Conservation (phyloP, 2,113 vertebrate species). For the Coptodon bakossiorum region DNA sequence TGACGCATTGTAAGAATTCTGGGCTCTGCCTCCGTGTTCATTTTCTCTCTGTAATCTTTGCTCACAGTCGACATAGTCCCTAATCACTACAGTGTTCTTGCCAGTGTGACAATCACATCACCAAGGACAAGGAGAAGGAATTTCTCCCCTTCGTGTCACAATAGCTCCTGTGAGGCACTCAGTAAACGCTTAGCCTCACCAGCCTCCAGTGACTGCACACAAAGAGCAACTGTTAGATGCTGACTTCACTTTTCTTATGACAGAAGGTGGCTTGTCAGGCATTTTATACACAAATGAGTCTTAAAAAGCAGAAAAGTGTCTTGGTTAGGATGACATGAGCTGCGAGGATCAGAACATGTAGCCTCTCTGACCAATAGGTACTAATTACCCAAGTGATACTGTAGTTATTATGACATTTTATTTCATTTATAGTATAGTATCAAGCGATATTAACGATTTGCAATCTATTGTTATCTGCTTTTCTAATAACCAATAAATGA, state of each 20-base stretch:
- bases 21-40: background rate
- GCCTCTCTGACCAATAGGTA: background rate
- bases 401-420: background rate
- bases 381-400: background rate
- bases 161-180: conserved; percentile 43
- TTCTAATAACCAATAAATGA: background rate
- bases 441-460: background rate
- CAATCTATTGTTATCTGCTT: background rate
- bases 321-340: background rate
- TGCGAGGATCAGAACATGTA: background rate
- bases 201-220: conserved; percentile 3
- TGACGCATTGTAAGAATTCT: background rate
- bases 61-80: background rate
- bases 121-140: conserved; percentile 52
- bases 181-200: conserved; percentile 52
- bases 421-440: background rate
- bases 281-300: background rate
- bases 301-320: background rate
- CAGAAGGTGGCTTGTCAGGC: background rate
- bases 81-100: conserved; percentile 18
- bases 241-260: background rate
- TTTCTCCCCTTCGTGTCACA: conserved; percentile 46
- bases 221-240: background rate
- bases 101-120: conserved; percentile 39
- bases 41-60: background rate